Percentiles rank a stretch among this genome's conserved stretches.
Conservation (phyloP, 2,888 invertebrate species). For the Drosophila paramelanica region DNA sequence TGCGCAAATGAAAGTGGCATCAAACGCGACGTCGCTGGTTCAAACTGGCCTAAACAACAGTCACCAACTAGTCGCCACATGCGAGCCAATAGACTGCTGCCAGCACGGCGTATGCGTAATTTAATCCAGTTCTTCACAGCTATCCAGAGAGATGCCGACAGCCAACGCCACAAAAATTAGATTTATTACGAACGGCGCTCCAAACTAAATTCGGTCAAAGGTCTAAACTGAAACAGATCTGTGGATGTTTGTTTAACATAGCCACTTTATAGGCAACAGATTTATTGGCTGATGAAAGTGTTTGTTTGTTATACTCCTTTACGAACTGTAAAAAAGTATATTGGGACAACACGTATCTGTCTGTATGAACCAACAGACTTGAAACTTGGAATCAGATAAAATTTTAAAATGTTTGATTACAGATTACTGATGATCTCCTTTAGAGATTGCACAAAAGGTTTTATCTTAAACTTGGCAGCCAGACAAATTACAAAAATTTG, state of each 20-base stretch:
- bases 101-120: slow-evolving; percentile 32
- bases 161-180: not conserved
- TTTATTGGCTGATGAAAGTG: no score
- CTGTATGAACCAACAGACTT: no score
- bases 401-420: no score
- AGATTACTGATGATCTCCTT: no score
- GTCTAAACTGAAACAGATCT: not conserved
- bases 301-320: no score
- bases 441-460: no score
- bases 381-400: no score
- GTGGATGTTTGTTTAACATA: not conserved
- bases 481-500: no score
- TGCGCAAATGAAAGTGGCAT: slow-evolving; percentile 47
- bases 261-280: no score
- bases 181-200: slow-evolving; percentile 3
- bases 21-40: slow-evolving; percentile 8
- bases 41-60: slow-evolving; percentile 9
- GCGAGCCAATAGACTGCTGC: not conserved
- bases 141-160: not conserved
- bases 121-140: slow-evolving; percentile 24
- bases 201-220: not conserved
- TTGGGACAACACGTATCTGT: no score
- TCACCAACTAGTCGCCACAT: slow-evolving; percentile 9
- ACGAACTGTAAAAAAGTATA: no score
- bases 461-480: no score